A percentile compares a stretch with the other conserved stretches of the same genome.
These are phyloP conservation scores for Crocidura indochinensis DNA, from an alignment of 2,797 vertebrate species.

Conservation along the genomic window DNA sequence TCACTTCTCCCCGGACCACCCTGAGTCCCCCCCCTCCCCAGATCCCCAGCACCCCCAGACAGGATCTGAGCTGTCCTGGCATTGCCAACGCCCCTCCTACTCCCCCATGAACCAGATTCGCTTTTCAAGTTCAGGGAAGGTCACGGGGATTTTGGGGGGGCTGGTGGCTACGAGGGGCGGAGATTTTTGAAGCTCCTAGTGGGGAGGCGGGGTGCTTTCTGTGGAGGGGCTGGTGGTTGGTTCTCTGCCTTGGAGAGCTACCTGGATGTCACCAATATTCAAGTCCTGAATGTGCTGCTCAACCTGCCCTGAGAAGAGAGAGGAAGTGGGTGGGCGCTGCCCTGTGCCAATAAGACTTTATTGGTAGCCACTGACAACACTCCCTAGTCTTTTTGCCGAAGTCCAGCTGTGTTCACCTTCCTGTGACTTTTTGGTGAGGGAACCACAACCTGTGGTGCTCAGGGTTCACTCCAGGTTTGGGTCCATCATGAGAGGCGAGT, in stretches of 20 bases:
- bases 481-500: too few relatives aligned
- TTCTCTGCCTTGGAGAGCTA: neutral
- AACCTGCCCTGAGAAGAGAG: neutral
- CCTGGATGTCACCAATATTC: too few relatives aligned
- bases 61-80: neutral
- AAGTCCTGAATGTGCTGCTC: too few relatives aligned
- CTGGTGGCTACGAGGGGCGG: neutral
- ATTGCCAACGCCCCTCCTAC: neutral
- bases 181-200: neutral
- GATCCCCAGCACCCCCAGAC: too few relatives aligned
- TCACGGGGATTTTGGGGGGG: slow-evolving; percentile 34
- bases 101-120: neutral
- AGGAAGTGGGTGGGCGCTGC: neutral
- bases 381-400: neutral
- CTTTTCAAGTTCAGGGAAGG: slow-evolving; percentile 75
- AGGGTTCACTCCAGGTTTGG: too few relatives aligned
- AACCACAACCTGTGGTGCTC: too few relatives aligned
- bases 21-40: neutral
- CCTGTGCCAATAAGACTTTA: slow-evolving; percentile 55
- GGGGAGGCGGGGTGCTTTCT: neutral
- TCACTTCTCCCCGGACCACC: neutral
- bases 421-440: too few relatives aligned
- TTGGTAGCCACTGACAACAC: slow-evolving; percentile 28
- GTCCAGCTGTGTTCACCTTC: neutral
- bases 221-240: neutral